Conservation (phyloP, 2,113 vertebrate genomes). For the Corydoras sp. region DNA sequence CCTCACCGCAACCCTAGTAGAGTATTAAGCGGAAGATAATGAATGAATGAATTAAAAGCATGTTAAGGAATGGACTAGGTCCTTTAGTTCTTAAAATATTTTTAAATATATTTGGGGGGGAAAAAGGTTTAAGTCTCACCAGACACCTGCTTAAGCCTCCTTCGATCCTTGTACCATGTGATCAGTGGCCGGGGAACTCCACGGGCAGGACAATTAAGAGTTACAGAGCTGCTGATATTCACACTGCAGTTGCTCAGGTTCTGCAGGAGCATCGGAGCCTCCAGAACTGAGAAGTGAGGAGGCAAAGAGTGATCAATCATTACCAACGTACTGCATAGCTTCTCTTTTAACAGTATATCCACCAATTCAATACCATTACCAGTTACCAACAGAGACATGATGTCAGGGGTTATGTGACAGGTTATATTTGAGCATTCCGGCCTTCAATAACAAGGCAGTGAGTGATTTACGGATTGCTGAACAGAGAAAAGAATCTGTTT, state of each 20-base stretch:
- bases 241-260: constrained; percentile 77
- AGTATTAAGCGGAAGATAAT: no score
- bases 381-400: constrained; percentile 5
- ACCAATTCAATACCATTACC: constrained; percentile 7
- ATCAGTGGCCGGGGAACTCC: constrained; percentile 79
- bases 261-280: constrained; percentile 74
- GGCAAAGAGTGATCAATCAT: no score
- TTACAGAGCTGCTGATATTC: constrained; percentile 79
- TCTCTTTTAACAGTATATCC: constrained; percentile 2
- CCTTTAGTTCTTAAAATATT: no score
- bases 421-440: constrained; percentile 5
- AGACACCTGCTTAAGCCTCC: constrained; percentile 73
- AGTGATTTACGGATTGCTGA: constrained; percentile 34
- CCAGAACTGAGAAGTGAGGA: constrained; percentile 64
- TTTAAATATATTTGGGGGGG: no score
- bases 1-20: no score
- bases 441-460: constrained; percentile 26
- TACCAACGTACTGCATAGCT: no score
- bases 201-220: constrained; percentile 68
- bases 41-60: no score
- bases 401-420: not conserved
- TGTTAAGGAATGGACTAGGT: not conserved
- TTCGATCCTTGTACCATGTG: constrained; percentile 88
- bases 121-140: constrained; percentile 65
- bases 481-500: constrained; percentile 23